These are phyloP conservation scores for Aphelenchoides avenae DNA, from an alignment of 1,140 invertebrate genomes.

Conservation along the genomic window DNA sequence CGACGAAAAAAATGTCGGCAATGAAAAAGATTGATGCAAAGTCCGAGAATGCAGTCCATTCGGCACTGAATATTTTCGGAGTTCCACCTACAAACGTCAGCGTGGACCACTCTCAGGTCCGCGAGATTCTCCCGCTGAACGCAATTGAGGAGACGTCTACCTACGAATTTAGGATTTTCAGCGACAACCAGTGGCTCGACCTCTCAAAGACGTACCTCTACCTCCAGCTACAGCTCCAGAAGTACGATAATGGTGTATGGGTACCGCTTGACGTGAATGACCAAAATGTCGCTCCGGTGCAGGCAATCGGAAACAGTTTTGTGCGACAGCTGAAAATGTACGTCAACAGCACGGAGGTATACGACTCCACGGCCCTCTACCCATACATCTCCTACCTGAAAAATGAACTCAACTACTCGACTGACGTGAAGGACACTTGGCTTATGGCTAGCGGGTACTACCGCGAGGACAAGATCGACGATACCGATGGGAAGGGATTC, in stretches of 20 bases:
- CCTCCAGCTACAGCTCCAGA: conserved; percentile 18
- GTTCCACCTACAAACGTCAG: conserved; percentile 32
- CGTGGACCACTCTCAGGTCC: conserved; percentile 5
- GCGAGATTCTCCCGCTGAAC: conserved; percentile 22
- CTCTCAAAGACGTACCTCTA: conserved; percentile 19
- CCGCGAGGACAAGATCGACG: background rate
- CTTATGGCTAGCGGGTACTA: conserved; percentile 22
- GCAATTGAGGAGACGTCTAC: conserved; percentile 4
- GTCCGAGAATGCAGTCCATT: too few relatives aligned
- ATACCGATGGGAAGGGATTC: conserved; percentile 8
- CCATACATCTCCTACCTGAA: conserved; percentile 22
- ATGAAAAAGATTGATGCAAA: too few relatives aligned
- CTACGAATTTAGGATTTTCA: conserved; percentile 10
- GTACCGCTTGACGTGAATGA: background rate
- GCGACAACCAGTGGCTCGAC: conserved; percentile 24
- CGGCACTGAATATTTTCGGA: conserved; percentile 24
- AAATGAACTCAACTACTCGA: conserved; percentile 14
- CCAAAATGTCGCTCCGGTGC: conserved; percentile 13
- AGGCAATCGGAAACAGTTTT: conserved; percentile 27
- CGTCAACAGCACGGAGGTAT: conserved; percentile 16
- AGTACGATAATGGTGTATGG: background rate
- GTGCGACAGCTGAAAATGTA: conserved; percentile 26
- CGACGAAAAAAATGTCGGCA: too few relatives aligned
- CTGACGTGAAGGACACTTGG: conserved; percentile 1
- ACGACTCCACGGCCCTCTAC: conserved; percentile 20